Evolutionary conservation across 2,113 vertebrate species (phyloP).

Genomic region (Poecile atricapillus): DNA sequence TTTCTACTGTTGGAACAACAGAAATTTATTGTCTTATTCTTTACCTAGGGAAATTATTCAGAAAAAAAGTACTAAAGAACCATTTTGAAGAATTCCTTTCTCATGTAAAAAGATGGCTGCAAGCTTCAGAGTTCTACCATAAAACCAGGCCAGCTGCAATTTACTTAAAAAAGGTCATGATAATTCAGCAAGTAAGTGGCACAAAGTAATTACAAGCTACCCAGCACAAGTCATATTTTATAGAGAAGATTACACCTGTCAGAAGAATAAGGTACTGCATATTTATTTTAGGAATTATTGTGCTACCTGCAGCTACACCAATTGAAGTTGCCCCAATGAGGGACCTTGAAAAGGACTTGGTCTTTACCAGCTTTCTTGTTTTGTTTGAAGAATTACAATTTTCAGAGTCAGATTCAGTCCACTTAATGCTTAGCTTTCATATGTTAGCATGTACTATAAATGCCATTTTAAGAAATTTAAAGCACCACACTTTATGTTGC

Average conservation of each 20-base stretch:
- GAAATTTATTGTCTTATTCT: neutral
- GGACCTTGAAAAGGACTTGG: neutral
- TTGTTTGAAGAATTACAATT: neutral
- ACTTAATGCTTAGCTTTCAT: neutral
- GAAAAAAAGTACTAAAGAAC: neutral
- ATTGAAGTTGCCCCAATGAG: neutral
- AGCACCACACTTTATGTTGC: neutral
- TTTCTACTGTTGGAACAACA: neutral
- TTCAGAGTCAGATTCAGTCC: neutral
- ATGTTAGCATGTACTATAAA: neutral
- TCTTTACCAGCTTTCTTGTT: neutral
- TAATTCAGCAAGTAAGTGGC: constrained; percentile 15
- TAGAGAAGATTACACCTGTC: neutral
- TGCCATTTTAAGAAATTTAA: neutral
- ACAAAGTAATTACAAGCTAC: neutral
- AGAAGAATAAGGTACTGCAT: neutral
- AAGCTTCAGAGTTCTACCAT: neutral
- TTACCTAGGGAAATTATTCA: neutral
- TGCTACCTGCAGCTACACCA: neutral
- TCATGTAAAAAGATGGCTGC: neutral
- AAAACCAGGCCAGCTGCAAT: neutral
- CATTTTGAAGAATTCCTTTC: neutral
- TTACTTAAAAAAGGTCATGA: neutral
- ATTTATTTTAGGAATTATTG: constrained; percentile 24
- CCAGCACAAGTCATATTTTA: neutral